phyloP scores from a whole-genome alignment of 2,888 invertebrate genomes.

The Tridacna crocea region DNA sequence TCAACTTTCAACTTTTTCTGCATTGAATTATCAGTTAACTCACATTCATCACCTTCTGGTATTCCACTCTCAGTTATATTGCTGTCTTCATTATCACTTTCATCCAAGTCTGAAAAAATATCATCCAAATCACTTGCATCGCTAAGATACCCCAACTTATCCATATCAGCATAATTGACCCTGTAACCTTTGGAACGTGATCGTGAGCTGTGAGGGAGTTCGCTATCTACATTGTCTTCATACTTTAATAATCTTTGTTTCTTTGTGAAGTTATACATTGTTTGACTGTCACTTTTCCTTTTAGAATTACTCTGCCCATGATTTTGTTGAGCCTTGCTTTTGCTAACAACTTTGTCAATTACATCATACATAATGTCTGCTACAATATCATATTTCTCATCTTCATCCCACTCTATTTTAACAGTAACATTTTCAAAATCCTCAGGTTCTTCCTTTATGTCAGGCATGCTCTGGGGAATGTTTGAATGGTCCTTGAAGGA shows the following conservation, averaged over 20 bases:
- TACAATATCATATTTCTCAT: neutral
- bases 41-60: neutral
- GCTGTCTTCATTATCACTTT: neutral
- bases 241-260: neutral
- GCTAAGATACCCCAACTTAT: neutral
- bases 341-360: neutral
- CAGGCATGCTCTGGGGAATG: too few species aligned
- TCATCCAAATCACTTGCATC: constrained; percentile 10
- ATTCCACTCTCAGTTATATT: neutral
- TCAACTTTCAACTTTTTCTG: neutral
- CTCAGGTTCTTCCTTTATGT: too few species aligned
- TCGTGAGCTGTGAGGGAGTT: neutral
- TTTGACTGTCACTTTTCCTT: neutral
- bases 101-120: neutral
- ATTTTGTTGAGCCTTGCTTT: neutral
- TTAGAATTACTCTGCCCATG: neutral
- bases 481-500: neutral
- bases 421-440: neutral
- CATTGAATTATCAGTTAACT: neutral
- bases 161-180: neutral
- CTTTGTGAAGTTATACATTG: neutral
- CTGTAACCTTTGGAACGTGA: neutral
- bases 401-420: neutral
- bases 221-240: neutral
- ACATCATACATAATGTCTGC: neutral